phyloP scores from a whole-genome alignment of 2,888 invertebrate genomes.

The Monopis laevigella region DNA sequence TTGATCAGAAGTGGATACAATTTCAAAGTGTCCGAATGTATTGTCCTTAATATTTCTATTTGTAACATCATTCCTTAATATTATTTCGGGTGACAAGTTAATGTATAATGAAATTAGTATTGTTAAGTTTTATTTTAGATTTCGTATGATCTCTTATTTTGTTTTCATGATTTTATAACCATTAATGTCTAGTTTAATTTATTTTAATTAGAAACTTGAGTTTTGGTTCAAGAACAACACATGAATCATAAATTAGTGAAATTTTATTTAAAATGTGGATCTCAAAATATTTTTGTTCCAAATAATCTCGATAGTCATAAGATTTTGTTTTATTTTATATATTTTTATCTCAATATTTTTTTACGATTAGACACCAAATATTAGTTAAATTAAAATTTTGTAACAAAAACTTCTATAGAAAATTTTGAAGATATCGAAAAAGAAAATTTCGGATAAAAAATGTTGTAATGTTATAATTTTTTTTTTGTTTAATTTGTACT shows the following conservation, averaged over 20 bases:
- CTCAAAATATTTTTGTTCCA: constrained; percentile 61
- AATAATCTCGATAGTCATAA: constrained; percentile 57
- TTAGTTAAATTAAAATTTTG: constrained; percentile 43
- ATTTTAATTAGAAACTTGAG: constrained; percentile 20
- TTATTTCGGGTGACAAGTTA: not conserved
- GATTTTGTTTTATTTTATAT: constrained; percentile 28
- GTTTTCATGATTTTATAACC: constrained; percentile 50
- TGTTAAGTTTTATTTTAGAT: constrained; percentile 57
- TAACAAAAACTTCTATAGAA: constrained; percentile 15
- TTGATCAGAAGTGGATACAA: too few species aligned
- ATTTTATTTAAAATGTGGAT: constrained; percentile 38
- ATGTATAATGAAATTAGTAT: constrained; percentile 24
- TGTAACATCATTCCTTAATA: not conserved
- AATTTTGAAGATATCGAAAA: constrained; percentile 18
- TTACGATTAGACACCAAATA: constrained; percentile 56
- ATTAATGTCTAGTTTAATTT: constrained; percentile 51
- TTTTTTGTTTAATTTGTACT: not conserved
- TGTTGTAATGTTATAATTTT: too few species aligned
- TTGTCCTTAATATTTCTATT: too few species aligned
- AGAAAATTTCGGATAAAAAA: constrained; percentile 11
- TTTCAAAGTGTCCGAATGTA: too few species aligned
- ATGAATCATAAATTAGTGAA: constrained; percentile 23
- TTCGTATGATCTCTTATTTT: constrained; percentile 58
- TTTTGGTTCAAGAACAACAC: constrained; percentile 3
- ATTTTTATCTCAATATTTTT: constrained; percentile 32